A percentile compares a stretch with the other conserved stretches of the same genome.
Conservation (phyloP, 2,888 invertebrate species). For the Drosophila kambysellisi region DNA sequence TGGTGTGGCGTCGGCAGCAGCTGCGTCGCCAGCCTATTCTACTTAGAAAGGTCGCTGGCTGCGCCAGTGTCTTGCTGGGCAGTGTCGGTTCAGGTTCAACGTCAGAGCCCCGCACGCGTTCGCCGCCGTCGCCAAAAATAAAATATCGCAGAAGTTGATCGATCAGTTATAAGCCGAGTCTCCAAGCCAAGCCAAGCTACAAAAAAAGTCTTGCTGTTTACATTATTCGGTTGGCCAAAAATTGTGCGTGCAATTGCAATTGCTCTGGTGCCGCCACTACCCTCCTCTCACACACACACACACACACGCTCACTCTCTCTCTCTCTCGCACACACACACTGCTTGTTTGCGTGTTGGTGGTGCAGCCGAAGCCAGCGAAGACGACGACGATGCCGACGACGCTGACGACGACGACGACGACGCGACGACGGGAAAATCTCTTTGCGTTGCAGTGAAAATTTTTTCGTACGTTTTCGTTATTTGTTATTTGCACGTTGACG, state of each 20-base stretch:
- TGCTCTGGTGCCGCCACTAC: constrained; percentile 23
- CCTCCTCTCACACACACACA: constrained; percentile 25
- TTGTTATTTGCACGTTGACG: constrained; percentile 84
- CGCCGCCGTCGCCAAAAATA: constrained; percentile 34
- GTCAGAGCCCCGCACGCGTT: constrained; percentile 80
- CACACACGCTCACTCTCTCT: constrained; percentile 17
- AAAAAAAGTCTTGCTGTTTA: constrained; percentile 22
- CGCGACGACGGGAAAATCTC: constrained; percentile 77
- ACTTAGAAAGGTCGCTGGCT: constrained; percentile 80
- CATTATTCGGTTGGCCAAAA: constrained; percentile 54
- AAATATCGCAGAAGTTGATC: constrained; percentile 31
- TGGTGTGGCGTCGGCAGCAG: constrained; percentile 41
- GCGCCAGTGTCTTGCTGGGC: constrained; percentile 82
- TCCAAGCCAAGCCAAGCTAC: constrained; percentile 11
- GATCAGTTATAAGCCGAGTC: constrained; percentile 30
- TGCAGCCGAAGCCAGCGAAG: constrained; percentile 67
- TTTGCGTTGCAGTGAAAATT: constrained; percentile 79
- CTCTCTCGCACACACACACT: constrained; percentile 24
- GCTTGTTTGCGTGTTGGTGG: constrained; percentile 55
- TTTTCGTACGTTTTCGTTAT: constrained; percentile 82
- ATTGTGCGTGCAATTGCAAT: constrained; percentile 70
- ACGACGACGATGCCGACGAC: constrained; percentile 27
- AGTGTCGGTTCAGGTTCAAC: constrained; percentile 85
- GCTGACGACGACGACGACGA: constrained; percentile 54
- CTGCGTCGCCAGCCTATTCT: constrained; percentile 71